phyloP scores from a whole-genome alignment of 1,140 invertebrate species.

The Ceratosolen fusciceps region DNA sequence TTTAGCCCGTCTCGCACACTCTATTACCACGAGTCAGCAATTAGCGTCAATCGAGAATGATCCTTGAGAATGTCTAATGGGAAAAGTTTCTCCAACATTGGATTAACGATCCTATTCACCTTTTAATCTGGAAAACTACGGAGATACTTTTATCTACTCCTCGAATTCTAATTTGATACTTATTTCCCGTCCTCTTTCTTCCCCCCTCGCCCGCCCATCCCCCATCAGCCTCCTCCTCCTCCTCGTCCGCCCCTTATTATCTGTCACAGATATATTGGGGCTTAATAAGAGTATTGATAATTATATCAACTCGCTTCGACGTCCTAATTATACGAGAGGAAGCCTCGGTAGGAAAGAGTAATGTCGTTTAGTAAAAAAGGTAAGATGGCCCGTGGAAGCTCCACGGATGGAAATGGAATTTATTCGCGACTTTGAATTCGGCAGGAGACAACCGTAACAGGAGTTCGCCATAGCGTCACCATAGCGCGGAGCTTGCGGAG shows the following conservation, averaged over 20 bases:
- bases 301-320: background rate
- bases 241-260: background rate
- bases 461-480: no score
- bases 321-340: no score
- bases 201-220: background rate
- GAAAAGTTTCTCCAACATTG: slow-evolving; percentile 48
- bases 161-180: slow-evolving; percentile 34
- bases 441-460: no score
- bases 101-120: slow-evolving; percentile 47
- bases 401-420: no score
- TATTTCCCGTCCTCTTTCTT: slow-evolving; percentile 30
- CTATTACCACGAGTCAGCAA: slow-evolving; percentile 31
- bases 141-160: slow-evolving; percentile 48
- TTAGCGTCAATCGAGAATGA: slow-evolving; percentile 48
- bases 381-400: no score
- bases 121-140: slow-evolving; percentile 48
- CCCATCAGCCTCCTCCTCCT: slow-evolving; percentile 23
- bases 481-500: no score
- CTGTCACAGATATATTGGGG: background rate
- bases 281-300: background rate
- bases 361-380: no score
- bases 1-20: background rate
- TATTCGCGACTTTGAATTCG: no score
- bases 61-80: slow-evolving; percentile 43
- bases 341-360: no score